A percentile compares a stretch with the other conserved stretches of the same genome.
Evolutionary conservation across 2,113 vertebrate genomes (phyloP).

Genomic region (Amphiprion ocellaris): DNA sequence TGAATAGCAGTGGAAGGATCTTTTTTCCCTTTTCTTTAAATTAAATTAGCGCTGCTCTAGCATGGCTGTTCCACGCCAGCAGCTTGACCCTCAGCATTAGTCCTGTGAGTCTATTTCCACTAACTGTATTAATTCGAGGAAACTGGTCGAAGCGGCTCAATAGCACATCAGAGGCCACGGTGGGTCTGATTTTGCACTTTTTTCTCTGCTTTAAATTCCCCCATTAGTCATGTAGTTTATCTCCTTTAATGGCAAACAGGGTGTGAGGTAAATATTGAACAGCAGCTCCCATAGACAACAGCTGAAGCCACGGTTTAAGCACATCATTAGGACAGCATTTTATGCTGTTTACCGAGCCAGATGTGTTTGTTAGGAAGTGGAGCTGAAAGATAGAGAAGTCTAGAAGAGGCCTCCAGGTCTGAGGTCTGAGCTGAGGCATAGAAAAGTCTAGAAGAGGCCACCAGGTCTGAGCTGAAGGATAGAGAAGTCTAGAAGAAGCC

Average conservation of each 20-base stretch:
- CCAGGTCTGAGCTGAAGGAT: too few relatives aligned
- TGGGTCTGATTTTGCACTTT: neutral
- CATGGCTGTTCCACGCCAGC: neutral
- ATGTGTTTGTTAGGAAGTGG: constrained; percentile 44
- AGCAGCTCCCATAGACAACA: constrained; percentile 8
- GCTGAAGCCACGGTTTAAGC: constrained; percentile 42
- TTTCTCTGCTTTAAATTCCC: neutral
- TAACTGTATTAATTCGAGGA: neutral
- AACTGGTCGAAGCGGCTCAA: too few relatives aligned
- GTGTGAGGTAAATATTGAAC: constrained; percentile 11
- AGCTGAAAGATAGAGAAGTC: constrained; percentile 4
- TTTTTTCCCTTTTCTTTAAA: neutral
- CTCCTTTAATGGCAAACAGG: neutral
- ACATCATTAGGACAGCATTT: constrained; percentile 19
- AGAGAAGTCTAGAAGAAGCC: too few relatives aligned
- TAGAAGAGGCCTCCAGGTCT: constrained; percentile 1
- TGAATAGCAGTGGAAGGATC: neutral
- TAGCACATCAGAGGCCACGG: too few relatives aligned
- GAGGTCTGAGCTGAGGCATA: neutral
- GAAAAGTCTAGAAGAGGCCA: too few relatives aligned
- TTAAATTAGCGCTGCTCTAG: constrained; percentile 6
- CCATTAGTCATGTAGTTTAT: neutral
- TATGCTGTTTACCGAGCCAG: constrained; percentile 44
- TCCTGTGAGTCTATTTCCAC: neutral
- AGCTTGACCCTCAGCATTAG: neutral